Percentiles rank a stretch among this genome's conserved stretches.
phyloP scores from a whole-genome alignment of 2,797 vertebrate species.

The Ispidina picta region DNA sequence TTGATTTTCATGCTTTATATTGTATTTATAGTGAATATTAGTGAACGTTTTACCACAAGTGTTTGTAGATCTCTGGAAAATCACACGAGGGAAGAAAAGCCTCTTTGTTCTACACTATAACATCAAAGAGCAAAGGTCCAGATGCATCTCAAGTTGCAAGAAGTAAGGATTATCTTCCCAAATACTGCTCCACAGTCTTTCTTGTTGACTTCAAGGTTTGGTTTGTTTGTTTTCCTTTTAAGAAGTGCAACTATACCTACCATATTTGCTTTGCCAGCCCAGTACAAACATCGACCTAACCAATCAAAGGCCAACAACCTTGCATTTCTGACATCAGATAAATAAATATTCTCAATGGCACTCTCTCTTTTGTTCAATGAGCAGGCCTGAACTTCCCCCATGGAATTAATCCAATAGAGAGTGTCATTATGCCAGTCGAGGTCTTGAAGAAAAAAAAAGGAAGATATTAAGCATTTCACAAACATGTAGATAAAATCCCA shows the following conservation, averaged over 20 bases:
- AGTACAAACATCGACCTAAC: slow-evolving; percentile 80
- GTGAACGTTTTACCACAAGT: background rate
- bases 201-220: background rate
- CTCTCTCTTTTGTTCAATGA: slow-evolving; percentile 23
- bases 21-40: background rate
- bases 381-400: slow-evolving; percentile 71
- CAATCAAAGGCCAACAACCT: slow-evolving; percentile 78
- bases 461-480: background rate
- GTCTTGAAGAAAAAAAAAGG: slow-evolving; percentile 64
- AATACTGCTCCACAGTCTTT: background rate
- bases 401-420: slow-evolving; percentile 78
- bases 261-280: slow-evolving; percentile 76
- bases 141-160: background rate
- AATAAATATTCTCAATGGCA: background rate
- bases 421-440: slow-evolving; percentile 81
- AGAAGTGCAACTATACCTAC: slow-evolving; percentile 48
- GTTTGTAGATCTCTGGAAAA: background rate
- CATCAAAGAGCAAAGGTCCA: background rate
- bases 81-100: background rate
- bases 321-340: slow-evolving; percentile 66
- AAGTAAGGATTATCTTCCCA: background rate
- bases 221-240: background rate
- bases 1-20: background rate
- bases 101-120: background rate
- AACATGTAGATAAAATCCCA: fast-evolving